A percentile compares a stretch with the other conserved stretches of the same genome.
Conservation (phyloP, 2,888 invertebrate genomes). For the Oegoconia quadripuncta region DNA sequence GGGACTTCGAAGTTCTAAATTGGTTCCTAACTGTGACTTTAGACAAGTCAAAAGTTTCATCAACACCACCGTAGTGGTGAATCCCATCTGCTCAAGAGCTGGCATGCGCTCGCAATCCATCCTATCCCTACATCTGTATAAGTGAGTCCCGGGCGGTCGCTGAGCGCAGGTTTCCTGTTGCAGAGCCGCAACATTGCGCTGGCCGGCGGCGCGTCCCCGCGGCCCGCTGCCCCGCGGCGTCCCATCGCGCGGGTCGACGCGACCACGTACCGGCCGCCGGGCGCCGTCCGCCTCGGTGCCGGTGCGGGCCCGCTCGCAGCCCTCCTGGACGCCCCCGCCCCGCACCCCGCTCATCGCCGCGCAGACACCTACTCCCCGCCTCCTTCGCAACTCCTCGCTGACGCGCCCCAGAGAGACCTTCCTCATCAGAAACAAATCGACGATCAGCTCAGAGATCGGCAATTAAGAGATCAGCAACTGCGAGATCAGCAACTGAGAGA, state of each 20-base stretch:
- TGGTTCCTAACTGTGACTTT: too few relatives aligned
- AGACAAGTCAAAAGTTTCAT: too few relatives aligned
- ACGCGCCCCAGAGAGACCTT: slow-evolving; percentile 34
- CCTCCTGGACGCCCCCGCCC: slow-evolving; percentile 35
- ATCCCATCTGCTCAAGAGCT: too few relatives aligned
- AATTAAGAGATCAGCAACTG: background rate
- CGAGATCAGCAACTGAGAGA: background rate
- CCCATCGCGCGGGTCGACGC: slow-evolving; percentile 40
- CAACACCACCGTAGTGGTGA: too few relatives aligned
- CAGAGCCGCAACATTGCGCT: slow-evolving; percentile 74
- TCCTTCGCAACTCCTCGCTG: slow-evolving; percentile 36
- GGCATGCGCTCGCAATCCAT: background rate
- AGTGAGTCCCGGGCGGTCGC: slow-evolving; percentile 26
- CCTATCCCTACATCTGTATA: background rate
- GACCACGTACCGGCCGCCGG: slow-evolving; percentile 64
- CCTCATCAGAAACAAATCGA: slow-evolving; percentile 20
- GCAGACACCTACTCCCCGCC: slow-evolving; percentile 48
- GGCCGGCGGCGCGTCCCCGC: slow-evolving; percentile 25
- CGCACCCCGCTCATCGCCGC: slow-evolving; percentile 42
- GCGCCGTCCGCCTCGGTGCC: slow-evolving; percentile 34
- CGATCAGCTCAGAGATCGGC: background rate
- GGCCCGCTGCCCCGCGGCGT: slow-evolving; percentile 29
- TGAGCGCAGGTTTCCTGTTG: slow-evolving; percentile 71
- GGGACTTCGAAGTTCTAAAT: too few relatives aligned
- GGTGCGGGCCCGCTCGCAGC: slow-evolving; percentile 40